Conservation (phyloP, 2,113 vertebrate species). For the Atlantisia rogersi region DNA sequence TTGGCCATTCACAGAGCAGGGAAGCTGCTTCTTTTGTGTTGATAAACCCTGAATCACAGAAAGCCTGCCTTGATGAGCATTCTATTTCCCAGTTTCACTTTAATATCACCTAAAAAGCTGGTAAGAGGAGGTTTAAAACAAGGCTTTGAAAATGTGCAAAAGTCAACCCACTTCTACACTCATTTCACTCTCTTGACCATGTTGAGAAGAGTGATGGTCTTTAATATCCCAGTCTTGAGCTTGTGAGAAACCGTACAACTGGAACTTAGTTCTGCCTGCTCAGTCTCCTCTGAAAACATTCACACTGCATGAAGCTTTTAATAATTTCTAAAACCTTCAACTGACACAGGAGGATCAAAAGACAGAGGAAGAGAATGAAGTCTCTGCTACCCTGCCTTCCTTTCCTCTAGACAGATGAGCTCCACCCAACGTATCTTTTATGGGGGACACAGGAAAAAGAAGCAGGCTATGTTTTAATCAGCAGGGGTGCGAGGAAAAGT, state of each 20-base stretch:
- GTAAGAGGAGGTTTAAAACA: background rate
- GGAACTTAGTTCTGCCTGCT: constrained; percentile 14
- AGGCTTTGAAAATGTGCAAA: background rate
- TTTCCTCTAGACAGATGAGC: constrained; percentile 14
- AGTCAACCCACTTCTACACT: background rate
- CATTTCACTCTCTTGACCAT: background rate
- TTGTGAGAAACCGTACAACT: background rate
- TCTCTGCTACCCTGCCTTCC: background rate
- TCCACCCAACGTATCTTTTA: constrained; percentile 24
- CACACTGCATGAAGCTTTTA: constrained; percentile 43
- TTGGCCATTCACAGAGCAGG: background rate
- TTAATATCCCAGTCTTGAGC: background rate
- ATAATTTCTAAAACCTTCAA: constrained; percentile 46
- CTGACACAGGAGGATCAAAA: constrained; percentile 53
- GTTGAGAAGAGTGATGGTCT: background rate
- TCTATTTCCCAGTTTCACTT: background rate
- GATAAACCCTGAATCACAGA: background rate
- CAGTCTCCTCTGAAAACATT: constrained; percentile 31
- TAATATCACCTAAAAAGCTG: background rate
- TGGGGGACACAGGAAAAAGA: background rate
- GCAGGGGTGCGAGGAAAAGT: background rate
- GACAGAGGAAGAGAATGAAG: constrained; percentile 31
- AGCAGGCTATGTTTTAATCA: background rate
- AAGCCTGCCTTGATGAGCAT: background rate
- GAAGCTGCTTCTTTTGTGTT: background rate